These are phyloP conservation scores for Noctua janthe DNA, from an alignment of 2,888 invertebrate species.

Conservation along the genomic window DNA sequence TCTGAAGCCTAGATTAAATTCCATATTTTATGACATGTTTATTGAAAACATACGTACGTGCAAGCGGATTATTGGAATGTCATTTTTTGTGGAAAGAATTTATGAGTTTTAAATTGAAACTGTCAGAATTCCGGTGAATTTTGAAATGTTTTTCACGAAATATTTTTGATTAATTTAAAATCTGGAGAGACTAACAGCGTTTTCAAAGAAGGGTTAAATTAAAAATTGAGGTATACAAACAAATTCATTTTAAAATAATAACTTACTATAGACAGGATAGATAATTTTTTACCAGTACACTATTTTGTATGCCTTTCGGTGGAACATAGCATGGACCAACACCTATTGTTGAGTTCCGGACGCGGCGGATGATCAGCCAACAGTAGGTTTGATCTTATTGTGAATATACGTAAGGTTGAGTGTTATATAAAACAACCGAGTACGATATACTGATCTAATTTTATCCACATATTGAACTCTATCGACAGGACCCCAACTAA, in stretches of 20 bases:
- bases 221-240: not conserved
- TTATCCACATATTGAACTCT: too few relatives aligned
- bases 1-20: constrained; percentile 4
- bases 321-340: too few relatives aligned
- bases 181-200: not conserved
- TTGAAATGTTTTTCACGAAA: not conserved
- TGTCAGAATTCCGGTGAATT: not conserved
- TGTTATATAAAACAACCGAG: too few relatives aligned
- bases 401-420: too few relatives aligned
- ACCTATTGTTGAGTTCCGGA: too few relatives aligned
- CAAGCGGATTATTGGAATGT: not conserved
- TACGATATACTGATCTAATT: too few relatives aligned
- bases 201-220: not conserved
- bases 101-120: constrained; percentile 1
- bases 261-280: not conserved
- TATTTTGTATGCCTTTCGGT: too few relatives aligned
- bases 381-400: too few relatives aligned
- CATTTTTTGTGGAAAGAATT: constrained; percentile 1
- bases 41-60: constrained; percentile 14
- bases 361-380: too few relatives aligned
- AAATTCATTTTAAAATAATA: not conserved
- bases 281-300: not conserved
- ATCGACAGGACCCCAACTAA: too few relatives aligned
- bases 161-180: not conserved
- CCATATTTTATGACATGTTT: constrained; percentile 33